Percentiles rank a stretch among this genome's conserved stretches.
These are phyloP conservation scores for Drosophila tani DNA, from an alignment of 1,140 invertebrate genomes.

Conservation along the genomic window DNA sequence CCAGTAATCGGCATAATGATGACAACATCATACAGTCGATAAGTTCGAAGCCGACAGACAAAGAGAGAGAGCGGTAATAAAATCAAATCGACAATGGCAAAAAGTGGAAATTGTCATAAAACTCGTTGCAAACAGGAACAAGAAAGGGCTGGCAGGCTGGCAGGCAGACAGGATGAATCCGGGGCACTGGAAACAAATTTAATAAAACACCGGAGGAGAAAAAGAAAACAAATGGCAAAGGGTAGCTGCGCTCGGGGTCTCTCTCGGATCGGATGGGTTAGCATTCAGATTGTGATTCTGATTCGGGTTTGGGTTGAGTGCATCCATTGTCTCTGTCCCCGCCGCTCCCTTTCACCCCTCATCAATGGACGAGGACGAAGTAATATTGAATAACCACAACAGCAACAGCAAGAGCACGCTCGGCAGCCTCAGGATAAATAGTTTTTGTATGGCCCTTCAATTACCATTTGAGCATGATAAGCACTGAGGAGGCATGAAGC, in stretches of 20 bases:
- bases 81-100: conserved; percentile 70
- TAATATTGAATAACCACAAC: conserved; percentile 82
- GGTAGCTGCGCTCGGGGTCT: conserved; percentile 37
- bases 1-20: conserved; percentile 65
- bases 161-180: conserved; percentile 32
- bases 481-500: conserved; percentile 74
- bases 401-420: conserved; percentile 61
- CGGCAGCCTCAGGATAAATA: conserved; percentile 80
- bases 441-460: conserved; percentile 80
- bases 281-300: conserved; percentile 37
- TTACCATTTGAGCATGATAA: conserved; percentile 84
- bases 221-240: conserved; percentile 56
- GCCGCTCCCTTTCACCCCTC: conserved; percentile 5
- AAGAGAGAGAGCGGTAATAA: conserved; percentile 50
- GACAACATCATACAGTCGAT: conserved; percentile 56
- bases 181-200: conserved; percentile 80
- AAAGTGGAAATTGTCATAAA: conserved; percentile 77
- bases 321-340: conserved; percentile 55
- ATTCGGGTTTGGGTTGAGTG: conserved; percentile 56
- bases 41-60: conserved; percentile 36
- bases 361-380: conserved; percentile 44
- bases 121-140: conserved; percentile 39
- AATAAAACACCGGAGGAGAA: conserved; percentile 72
- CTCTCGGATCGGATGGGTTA: not conserved
- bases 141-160: conserved; percentile 17